These are phyloP conservation scores for Drosophila nasuta DNA, from an alignment of 1,140 invertebrate species.

Conservation along the genomic window DNA sequence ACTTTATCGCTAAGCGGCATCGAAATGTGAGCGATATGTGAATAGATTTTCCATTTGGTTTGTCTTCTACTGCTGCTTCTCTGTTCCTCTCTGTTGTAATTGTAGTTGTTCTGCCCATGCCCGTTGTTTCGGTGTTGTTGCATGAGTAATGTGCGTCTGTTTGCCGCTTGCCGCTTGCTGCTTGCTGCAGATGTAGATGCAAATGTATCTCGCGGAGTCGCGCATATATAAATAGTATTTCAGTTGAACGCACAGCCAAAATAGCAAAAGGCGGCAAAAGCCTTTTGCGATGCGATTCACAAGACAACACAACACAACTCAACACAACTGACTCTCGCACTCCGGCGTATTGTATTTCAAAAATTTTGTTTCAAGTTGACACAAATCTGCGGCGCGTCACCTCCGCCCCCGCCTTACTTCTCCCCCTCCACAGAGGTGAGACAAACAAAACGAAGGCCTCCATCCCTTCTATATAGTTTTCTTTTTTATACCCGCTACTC, in stretches of 20 bases:
- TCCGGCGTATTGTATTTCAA: conserved; percentile 70
- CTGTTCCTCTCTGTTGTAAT: conserved; percentile 15
- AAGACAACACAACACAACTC: too few relatives aligned
- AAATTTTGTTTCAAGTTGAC: conserved; percentile 72
- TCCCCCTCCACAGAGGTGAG: conserved; percentile 27
- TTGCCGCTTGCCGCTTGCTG: conserved; percentile 34
- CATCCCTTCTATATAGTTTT: neutral
- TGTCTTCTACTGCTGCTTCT: conserved; percentile 28
- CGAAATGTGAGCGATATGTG: conserved; percentile 76
- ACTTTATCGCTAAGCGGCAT: conserved; percentile 70
- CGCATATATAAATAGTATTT: conserved; percentile 83
- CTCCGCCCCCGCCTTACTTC: neutral
- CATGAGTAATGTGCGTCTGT: conserved; percentile 69
- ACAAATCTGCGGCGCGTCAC: conserved; percentile 56
- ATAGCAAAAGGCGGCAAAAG: conserved; percentile 62
- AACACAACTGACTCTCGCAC: neutral
- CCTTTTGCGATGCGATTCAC: conserved; percentile 15
- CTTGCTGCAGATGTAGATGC: conserved; percentile 65
- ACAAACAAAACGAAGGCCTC: conserved; percentile 44
- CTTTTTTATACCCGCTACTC: too few relatives aligned
- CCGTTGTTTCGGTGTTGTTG: conserved; percentile 54
- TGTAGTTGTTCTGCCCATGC: conserved; percentile 34
- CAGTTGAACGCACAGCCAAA: conserved; percentile 79
- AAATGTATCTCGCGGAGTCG: conserved; percentile 65
- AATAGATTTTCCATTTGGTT: conserved; percentile 61